These are phyloP conservation scores for Tetropium fuscum DNA, from an alignment of 2,888 invertebrate genomes.

Conservation along the genomic window DNA sequence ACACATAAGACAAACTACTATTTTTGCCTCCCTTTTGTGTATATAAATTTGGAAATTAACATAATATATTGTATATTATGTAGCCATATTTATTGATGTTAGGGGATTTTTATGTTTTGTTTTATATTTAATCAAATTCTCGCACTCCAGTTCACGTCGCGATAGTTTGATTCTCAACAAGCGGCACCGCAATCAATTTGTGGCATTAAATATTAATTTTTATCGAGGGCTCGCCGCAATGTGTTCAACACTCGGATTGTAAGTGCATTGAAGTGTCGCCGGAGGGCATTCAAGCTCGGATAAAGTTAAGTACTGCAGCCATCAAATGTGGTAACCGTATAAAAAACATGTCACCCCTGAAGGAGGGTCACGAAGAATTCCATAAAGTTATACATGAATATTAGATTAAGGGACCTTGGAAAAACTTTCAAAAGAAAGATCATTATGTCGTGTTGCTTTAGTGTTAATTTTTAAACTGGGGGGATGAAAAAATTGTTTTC, in stretches of 20 bases:
- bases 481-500: background rate
- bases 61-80: no score
- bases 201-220: constrained; percentile 19
- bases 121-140: no score
- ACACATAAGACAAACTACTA: no score
- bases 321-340: constrained; percentile 50
- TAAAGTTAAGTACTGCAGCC: constrained; percentile 51
- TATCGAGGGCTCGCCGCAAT: constrained; percentile 20
- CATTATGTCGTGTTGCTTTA: constrained; percentile 35
- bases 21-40: no score
- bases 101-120: no score
- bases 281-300: constrained; percentile 42
- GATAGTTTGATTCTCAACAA: no score
- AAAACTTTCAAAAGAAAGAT: constrained; percentile 36
- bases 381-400: constrained; percentile 57
- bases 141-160: no score
- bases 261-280: constrained; percentile 49
- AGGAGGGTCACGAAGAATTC: constrained; percentile 50
- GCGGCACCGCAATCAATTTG: constrained; percentile 16
- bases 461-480: constrained; percentile 17
- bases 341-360: constrained; percentile 52
- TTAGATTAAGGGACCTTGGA: constrained; percentile 53
- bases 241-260: constrained; percentile 36
- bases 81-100: no score
- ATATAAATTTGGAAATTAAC: no score